phyloP scores from a whole-genome alignment of 2,888 invertebrate genomes.

The Magallana nippona region DNA sequence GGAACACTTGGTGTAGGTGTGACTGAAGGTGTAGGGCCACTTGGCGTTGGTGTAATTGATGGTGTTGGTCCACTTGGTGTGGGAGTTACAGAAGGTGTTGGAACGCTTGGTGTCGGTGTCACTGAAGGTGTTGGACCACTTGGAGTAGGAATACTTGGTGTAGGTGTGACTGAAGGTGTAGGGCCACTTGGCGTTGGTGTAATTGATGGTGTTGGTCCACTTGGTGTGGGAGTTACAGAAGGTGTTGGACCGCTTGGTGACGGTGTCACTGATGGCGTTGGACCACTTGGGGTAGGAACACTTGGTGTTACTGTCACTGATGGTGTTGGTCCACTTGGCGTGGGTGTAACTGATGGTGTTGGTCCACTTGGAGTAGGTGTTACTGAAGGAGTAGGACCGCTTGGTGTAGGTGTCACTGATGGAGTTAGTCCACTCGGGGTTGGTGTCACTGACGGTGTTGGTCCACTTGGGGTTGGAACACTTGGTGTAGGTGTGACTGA shows the following conservation, averaged over 20 bases:
- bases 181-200: too few relatives aligned
- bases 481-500: neutral
- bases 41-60: neutral
- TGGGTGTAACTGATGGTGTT: neutral
- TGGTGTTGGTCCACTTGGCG: neutral
- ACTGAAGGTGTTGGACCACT: too few relatives aligned
- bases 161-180: neutral
- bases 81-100: neutral
- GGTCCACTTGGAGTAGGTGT: neutral
- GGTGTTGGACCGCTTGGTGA: neutral
- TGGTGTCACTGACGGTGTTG: neutral
- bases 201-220: too few relatives aligned
- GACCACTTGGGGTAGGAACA: neutral
- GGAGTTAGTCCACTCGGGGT: neutral
- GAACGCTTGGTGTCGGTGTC: neutral
- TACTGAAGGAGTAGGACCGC: neutral
- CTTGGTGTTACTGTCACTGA: neutral
- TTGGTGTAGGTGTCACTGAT: constrained; percentile 2
- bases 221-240: neutral
- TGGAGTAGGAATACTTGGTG: constrained; percentile 1
- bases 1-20: neutral
- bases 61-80: neutral
- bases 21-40: neutral
- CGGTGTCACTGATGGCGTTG: neutral
- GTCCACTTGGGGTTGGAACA: neutral